These are phyloP conservation scores for Cremastinae sp. DNA, from an alignment of 2,888 invertebrate genomes.

Conservation along the genomic window DNA sequence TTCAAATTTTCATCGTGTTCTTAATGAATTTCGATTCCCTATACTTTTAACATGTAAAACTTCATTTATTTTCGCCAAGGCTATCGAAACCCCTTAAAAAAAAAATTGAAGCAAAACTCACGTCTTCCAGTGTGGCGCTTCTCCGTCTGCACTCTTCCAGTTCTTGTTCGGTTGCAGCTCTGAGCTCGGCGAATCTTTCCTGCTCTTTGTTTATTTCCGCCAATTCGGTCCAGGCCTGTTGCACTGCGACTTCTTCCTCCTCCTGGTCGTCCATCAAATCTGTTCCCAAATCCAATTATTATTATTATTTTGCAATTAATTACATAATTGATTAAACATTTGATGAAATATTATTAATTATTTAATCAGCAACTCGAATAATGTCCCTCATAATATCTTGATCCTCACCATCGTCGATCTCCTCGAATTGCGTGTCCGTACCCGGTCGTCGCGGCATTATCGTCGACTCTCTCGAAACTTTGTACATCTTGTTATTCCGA, in stretches of 20 bases:
- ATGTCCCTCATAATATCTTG: background rate
- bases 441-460: slow-evolving; percentile 71
- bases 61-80: no score
- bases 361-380: background rate
- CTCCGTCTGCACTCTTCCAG: slow-evolving; percentile 89
- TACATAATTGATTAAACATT: no score
- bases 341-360: no score
- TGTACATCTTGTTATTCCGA: slow-evolving; percentile 88
- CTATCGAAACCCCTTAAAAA: no score
- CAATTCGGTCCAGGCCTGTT: slow-evolving; percentile 92
- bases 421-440: slow-evolving; percentile 68
- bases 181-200: slow-evolving; percentile 88
- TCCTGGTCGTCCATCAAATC: slow-evolving; percentile 79
- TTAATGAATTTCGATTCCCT: no score
- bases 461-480: slow-evolving; percentile 81
- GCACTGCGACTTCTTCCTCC: slow-evolving; percentile 85
- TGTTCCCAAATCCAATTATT: slow-evolving; percentile 18
- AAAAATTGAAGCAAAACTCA: slow-evolving; percentile 78
- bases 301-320: no score
- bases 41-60: no score
- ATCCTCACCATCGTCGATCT: slow-evolving; percentile 69
- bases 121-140: slow-evolving; percentile 92
- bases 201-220: slow-evolving; percentile 93
- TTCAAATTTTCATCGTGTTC: no score
- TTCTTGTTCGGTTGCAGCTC: slow-evolving; percentile 90